Conservation (phyloP, 2,113 vertebrate genomes). For the Vireo altiloquus region DNA sequence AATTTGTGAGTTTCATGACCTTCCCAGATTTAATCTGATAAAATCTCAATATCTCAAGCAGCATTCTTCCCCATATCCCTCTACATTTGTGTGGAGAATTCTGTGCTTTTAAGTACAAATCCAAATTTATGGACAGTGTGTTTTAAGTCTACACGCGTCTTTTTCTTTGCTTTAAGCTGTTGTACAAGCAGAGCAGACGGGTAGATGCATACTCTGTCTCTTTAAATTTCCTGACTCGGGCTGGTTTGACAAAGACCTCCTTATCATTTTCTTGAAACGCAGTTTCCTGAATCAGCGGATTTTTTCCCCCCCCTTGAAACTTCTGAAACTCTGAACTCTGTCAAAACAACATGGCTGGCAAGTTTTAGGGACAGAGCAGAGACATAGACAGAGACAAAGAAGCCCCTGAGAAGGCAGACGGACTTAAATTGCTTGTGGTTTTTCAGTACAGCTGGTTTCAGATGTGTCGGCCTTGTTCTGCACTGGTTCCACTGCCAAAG, state of each 20-base stretch:
- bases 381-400: constrained; percentile 85
- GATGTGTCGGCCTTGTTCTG: constrained; percentile 84
- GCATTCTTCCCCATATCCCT: background rate
- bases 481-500: constrained; percentile 83
- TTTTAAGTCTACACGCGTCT: background rate
- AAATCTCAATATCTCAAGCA: background rate
- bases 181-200: background rate
- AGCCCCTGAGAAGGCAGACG: constrained; percentile 89
- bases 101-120: background rate
- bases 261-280: constrained; percentile 62
- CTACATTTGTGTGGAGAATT: background rate
- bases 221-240: constrained; percentile 43
- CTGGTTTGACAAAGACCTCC: constrained; percentile 61
- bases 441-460: constrained; percentile 92
- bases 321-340: constrained; percentile 87
- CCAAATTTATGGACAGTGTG: rapidly evolving
- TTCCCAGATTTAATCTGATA: background rate
- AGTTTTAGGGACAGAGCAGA: constrained; percentile 80
- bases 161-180: background rate
- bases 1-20: background rate
- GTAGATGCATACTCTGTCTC: constrained; percentile 11
- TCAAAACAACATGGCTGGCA: constrained; percentile 92
- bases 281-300: constrained; percentile 83
- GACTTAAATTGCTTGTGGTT: constrained; percentile 90
- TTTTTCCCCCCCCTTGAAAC: constrained; percentile 70